These are phyloP conservation scores for Cotesia glomerata DNA, from an alignment of 1,140 invertebrate genomes.

Conservation along the genomic window DNA sequence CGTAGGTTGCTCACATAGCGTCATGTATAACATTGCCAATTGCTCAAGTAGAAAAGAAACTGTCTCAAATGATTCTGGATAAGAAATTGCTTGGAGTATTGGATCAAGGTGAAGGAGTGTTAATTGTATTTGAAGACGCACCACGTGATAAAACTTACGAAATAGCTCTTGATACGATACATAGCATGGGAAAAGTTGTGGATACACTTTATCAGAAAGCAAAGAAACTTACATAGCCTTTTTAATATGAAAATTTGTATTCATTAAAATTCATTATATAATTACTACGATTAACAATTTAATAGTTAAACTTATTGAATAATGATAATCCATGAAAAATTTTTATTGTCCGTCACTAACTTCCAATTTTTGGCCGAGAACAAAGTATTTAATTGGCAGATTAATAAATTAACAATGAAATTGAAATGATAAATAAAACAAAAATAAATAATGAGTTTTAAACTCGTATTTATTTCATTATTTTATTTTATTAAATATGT, in stretches of 20 bases:
- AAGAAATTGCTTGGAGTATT: conserved; percentile 96
- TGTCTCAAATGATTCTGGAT: conserved; percentile 99
- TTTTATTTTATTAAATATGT: conserved; percentile 4
- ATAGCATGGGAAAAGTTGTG: conserved; percentile 98
- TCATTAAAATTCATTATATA: conserved; percentile 45
- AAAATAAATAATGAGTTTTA: background rate
- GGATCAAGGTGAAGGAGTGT: conserved; percentile 96
- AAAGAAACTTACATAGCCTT: conserved; percentile 92
- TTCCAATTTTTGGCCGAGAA: background rate
- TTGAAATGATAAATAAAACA: background rate
- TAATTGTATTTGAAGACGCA: conserved; percentile 96
- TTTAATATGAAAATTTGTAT: conserved; percentile 48
- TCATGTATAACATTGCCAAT: conserved; percentile 87
- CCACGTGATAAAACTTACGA: conserved; percentile 97
- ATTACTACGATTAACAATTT: conserved; percentile 51
- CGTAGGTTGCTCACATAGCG: conserved; percentile 79
- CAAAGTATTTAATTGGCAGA: background rate
- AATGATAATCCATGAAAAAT: conserved; percentile 41
- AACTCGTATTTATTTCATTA: background rate
- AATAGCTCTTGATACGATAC: conserved; percentile 94
- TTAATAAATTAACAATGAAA: background rate
- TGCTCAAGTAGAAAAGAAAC: conserved; percentile 95
- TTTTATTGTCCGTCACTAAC: conserved; percentile 38
- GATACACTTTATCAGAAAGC: conserved; percentile 98
- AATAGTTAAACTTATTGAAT: conserved; percentile 47